These are phyloP conservation scores for Ceratosolen fusciceps DNA, from an alignment of 1,140 invertebrate genomes.

Conservation along the genomic window DNA sequence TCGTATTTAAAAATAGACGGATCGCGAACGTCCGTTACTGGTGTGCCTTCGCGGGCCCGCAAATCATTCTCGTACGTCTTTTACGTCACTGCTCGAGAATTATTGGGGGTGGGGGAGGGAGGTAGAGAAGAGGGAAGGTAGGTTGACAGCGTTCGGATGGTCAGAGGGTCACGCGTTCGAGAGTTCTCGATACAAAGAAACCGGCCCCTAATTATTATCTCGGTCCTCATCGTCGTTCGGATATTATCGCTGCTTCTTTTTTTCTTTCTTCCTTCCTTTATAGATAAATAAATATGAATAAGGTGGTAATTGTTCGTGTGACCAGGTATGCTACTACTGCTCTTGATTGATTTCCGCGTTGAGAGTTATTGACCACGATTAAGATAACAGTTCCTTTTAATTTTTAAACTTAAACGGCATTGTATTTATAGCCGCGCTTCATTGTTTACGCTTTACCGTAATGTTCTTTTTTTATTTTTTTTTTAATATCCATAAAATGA, in stretches of 20 bases:
- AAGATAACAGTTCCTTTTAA: not conserved
- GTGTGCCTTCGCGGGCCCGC: not conserved
- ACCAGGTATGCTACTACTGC: too few relatives aligned
- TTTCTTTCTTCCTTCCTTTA: too few relatives aligned
- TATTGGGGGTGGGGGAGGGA: not conserved
- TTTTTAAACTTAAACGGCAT: not conserved
- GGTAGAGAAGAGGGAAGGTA: not conserved
- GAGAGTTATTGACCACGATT: not conserved
- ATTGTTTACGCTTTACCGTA: not conserved
- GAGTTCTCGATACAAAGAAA: too few relatives aligned
- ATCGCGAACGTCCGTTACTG: too few relatives aligned
- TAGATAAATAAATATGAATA: too few relatives aligned
- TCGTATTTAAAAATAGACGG: slow-evolving; percentile 17
- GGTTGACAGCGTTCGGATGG: not conserved
- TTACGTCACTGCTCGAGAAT: not conserved
- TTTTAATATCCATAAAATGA: not conserved
- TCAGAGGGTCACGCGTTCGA: not conserved
- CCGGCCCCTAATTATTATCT: too few relatives aligned
- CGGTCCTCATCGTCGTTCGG: too few relatives aligned
- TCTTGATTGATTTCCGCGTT: too few relatives aligned
- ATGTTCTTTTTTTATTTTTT: too few relatives aligned
- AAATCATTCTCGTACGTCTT: not conserved
- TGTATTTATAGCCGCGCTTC: not conserved
- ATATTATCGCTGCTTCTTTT: too few relatives aligned
- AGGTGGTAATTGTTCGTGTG: too few relatives aligned